Evolutionary conservation across 1,140 invertebrate species (phyloP), one percentile per base, ranked within the genome.

Genomic region (Drosophila obscura): DNA sequence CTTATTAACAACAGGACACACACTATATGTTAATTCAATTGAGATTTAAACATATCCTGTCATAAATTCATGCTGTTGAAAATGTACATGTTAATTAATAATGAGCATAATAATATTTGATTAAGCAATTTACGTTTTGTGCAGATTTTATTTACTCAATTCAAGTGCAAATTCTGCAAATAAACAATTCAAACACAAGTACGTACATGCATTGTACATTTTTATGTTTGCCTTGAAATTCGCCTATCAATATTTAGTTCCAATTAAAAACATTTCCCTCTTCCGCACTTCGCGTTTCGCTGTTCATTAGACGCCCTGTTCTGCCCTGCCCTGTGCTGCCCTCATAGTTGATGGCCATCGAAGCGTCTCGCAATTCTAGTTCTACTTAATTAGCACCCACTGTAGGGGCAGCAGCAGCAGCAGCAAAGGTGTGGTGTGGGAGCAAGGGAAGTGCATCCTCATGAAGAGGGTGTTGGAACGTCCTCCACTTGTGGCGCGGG

Each of bases 311-410:
- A 39, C 35, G 31, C 31, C 31, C 31, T 11, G 3, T 6, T 7
- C 31, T 35, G 31, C 2, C 31, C 3, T 4, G 9, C 9, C 31
- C 31, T 11, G 31, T 35, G 50, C 69, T 56, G 53, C 52, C 45
- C 45, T 31, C 58, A 58, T 35, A 68, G 66, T 73, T 72, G 51
- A 61, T 72, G 67, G 67, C 5, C 67, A 72, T 53, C 56, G 45
- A 52, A 74, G 44, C 71, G 71, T 65, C 35, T 11, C 11, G 35
- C 11, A 39, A 39, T 39, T 58, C 6, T 49, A 22, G 59, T 79
- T 44, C 53, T 52, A 43, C 59, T 57, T 77, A 58, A 59, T 77
- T 72, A 61, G 59, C 57, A 59, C 44, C 72, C 80, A 79, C 80
- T 83, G 80, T 82, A 62, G 44, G 41, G 46, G 13, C 5, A 22